A percentile compares a stretch with the other conserved stretches of the same genome.
These are phyloP conservation scores for Leptocoma aspasia DNA, from an alignment of 2,113 vertebrate genomes.

Conservation along the genomic window DNA sequence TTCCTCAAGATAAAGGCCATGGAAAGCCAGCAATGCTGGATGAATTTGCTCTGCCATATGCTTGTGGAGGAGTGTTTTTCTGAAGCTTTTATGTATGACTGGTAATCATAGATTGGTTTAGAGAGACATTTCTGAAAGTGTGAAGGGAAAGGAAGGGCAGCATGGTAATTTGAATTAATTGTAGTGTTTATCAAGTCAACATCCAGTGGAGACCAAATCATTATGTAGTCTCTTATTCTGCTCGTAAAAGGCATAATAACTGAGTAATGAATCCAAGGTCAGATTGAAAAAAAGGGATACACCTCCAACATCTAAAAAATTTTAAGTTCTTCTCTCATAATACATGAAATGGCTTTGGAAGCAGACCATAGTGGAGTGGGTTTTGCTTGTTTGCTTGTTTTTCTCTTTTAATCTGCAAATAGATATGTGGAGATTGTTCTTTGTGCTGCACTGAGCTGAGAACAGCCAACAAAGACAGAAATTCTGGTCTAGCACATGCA, in stretches of 20 bases:
- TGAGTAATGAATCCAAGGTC: not conserved
- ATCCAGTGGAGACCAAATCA: constrained; percentile 15
- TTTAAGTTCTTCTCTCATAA: not conserved
- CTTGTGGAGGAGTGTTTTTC: constrained; percentile 65
- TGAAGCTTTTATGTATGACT: constrained; percentile 53
- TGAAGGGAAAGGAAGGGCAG: constrained; percentile 57
- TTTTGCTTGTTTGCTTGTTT: not conserved
- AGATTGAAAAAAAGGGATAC: not conserved
- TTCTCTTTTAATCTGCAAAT: not conserved
- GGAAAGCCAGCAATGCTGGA: not conserved
- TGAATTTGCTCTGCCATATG: constrained; percentile 56
- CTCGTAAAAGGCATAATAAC: not conserved
- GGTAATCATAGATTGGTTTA: constrained; percentile 57
- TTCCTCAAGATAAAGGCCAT: constrained; percentile 26
- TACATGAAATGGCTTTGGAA: not conserved
- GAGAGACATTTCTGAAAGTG: constrained; percentile 56
- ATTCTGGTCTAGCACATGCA: not conserved
- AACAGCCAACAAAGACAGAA: not conserved
- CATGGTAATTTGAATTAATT: constrained; percentile 49
- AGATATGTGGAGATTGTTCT: not conserved
- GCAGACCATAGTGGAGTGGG: not conserved
- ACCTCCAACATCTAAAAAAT: not conserved
- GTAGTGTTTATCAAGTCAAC: constrained; percentile 34
- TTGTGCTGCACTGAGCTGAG: not conserved
- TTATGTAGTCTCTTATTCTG: not conserved